phyloP scores from a whole-genome alignment of 2,797 vertebrate species.

The Lycodopsis pacificus region DNA sequence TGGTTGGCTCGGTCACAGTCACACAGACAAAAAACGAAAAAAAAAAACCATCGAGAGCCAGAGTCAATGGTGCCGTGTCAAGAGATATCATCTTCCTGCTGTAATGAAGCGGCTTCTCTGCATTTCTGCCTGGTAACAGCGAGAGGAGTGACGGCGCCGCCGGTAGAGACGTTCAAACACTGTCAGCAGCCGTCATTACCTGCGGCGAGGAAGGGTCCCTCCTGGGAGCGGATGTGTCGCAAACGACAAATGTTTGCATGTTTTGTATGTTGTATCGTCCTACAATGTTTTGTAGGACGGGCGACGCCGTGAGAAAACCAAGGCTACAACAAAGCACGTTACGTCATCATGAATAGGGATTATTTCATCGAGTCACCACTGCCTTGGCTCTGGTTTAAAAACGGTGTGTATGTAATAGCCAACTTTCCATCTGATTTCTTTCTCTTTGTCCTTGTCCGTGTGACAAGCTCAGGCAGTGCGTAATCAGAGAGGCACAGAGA shows the following conservation, averaged over 20 bases:
- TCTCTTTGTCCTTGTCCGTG: constrained; percentile 17
- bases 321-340: no score
- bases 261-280: no score
- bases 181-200: constrained; percentile 31
- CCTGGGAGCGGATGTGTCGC: neutral
- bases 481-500: constrained; percentile 58
- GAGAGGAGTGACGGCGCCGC: constrained; percentile 23
- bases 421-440: neutral
- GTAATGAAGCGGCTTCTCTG: constrained; percentile 7
- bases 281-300: no score
- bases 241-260: neutral
- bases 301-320: neutral
- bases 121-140: constrained; percentile 71
- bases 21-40: neutral
- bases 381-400: neutral
- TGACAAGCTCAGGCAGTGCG: constrained; percentile 53
- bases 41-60: neutral
- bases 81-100: constrained; percentile 13
- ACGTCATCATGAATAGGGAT: neutral
- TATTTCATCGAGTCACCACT: neutral
- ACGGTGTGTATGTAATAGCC: no score
- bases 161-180: constrained; percentile 30
- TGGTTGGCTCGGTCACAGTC: neutral
- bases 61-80: constrained; percentile 7
- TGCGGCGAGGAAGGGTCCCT: constrained; percentile 11